Percentiles rank a stretch among this genome's conserved stretches.
These are phyloP conservation scores for Erebia epiphron DNA, from an alignment of 2,888 invertebrate species.

Conservation along the genomic window DNA sequence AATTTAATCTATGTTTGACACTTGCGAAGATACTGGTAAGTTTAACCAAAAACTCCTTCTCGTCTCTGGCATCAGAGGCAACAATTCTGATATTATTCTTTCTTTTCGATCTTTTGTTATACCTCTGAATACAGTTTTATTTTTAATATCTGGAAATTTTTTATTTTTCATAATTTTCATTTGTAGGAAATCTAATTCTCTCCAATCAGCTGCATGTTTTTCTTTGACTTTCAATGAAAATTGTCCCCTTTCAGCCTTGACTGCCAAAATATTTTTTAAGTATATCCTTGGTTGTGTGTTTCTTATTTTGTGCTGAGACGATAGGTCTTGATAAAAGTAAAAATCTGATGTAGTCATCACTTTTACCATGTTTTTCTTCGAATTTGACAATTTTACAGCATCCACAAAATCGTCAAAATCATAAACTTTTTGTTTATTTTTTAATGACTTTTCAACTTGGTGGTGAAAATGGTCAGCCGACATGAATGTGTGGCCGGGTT, in stretches of 20 bases:
- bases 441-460: slow-evolving; percentile 19
- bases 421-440: slow-evolving; percentile 24
- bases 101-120: slow-evolving; percentile 25
- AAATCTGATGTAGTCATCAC: slow-evolving; percentile 21
- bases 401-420: slow-evolving; percentile 19
- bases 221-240: slow-evolving; percentile 22
- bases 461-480: slow-evolving; percentile 25
- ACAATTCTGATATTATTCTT: slow-evolving; percentile 25
- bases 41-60: slow-evolving; percentile 27
- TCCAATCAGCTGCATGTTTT: slow-evolving; percentile 17
- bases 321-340: slow-evolving; percentile 25
- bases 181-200: slow-evolving; percentile 19
- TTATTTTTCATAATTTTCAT: slow-evolving; percentile 22
- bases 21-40: slow-evolving; percentile 13
- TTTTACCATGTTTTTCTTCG: slow-evolving; percentile 17
- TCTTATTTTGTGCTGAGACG: slow-evolving; percentile 24
- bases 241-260: slow-evolving; percentile 24
- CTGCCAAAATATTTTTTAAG: slow-evolving; percentile 22
- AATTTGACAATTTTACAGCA: slow-evolving; percentile 15
- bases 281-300: slow-evolving; percentile 20
- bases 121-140: slow-evolving; percentile 24
- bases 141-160: slow-evolving; percentile 21
- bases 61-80: slow-evolving; percentile 23
- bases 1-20: slow-evolving; percentile 13
- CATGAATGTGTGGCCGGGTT: slow-evolving; percentile 28